These are phyloP conservation scores for Tinea trinotella DNA, from an alignment of 2,888 invertebrate genomes.

Conservation along the genomic window DNA sequence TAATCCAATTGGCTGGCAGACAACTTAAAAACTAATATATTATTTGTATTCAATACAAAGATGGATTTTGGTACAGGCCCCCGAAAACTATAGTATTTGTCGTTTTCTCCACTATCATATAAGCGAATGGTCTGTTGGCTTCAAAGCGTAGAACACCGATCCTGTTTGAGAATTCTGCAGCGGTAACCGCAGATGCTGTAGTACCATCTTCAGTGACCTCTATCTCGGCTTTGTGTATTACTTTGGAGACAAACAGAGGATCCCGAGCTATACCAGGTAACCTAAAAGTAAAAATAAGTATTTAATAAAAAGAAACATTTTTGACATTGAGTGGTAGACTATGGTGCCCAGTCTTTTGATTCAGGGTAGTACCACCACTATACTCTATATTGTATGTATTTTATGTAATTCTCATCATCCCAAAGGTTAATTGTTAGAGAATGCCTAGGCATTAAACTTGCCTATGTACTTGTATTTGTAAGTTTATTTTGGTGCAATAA, in stretches of 20 bases:
- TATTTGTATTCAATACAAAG: slow-evolving; percentile 37
- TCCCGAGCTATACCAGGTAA: slow-evolving; percentile 61
- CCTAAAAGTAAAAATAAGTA: slow-evolving; percentile 10
- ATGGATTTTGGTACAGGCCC: slow-evolving; percentile 50
- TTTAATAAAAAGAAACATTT: no score
- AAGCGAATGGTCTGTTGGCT: slow-evolving; percentile 77
- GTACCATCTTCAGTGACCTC: slow-evolving; percentile 84
- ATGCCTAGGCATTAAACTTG: no score
- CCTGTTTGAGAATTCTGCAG: slow-evolving; percentile 60
- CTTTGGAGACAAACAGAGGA: slow-evolving; percentile 68
- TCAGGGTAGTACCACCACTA: no score
- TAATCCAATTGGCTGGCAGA: no score
- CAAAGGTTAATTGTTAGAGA: no score
- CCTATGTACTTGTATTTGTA: no score
- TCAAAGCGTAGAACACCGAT: slow-evolving; percentile 71
- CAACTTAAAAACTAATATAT: no score
- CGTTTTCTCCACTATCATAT: slow-evolving; percentile 76
- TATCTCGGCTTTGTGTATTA: slow-evolving; percentile 80
- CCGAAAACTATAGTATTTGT: slow-evolving; percentile 61
- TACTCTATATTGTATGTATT: no score
- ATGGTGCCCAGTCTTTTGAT: no score
- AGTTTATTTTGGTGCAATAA: no score
- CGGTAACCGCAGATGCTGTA: slow-evolving; percentile 75
- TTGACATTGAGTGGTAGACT: no score
- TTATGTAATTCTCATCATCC: no score